These are phyloP conservation scores for Leptinotarsa defecta DNA, from an alignment of 1,140 invertebrate genomes.

Conservation along the genomic window DNA sequence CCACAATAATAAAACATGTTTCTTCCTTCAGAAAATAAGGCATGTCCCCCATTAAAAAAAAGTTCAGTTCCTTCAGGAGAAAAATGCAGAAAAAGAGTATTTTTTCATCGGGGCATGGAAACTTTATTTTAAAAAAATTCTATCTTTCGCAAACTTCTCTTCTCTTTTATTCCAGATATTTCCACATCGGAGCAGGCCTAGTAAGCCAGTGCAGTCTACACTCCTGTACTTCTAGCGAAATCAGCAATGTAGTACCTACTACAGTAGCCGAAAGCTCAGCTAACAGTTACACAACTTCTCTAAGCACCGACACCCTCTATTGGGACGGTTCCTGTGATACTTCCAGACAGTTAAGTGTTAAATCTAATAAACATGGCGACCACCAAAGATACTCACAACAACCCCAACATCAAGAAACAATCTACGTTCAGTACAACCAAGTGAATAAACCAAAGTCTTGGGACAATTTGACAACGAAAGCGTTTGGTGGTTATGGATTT, in stretches of 20 bases:
- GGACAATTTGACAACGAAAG: constrained; percentile 81
- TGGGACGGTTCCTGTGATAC: constrained; percentile 69
- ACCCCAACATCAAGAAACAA: constrained; percentile 53
- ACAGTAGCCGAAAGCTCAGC: constrained; percentile 70
- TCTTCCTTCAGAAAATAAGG: too few species aligned
- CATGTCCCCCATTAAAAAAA: too few species aligned
- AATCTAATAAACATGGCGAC: constrained; percentile 53
- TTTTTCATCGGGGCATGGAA: too few species aligned
- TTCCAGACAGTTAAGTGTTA: constrained; percentile 52
- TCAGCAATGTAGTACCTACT: constrained; percentile 61
- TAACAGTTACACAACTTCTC: constrained; percentile 75
- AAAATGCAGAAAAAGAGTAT: too few species aligned
- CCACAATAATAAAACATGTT: too few species aligned
- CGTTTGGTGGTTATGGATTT: constrained; percentile 80
- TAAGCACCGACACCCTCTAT: constrained; percentile 82
- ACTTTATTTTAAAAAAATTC: too few species aligned
- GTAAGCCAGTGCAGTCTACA: constrained; percentile 80
- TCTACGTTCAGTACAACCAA: constrained; percentile 62
- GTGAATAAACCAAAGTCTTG: constrained; percentile 80
- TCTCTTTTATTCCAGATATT: constrained; percentile 47
- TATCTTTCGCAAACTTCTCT: too few species aligned
- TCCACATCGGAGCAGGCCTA: constrained; percentile 65
- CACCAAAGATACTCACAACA: constrained; percentile 48
- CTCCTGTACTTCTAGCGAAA: constrained; percentile 77
- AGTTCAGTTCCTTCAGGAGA: too few species aligned